Percentiles rank a stretch among this genome's conserved stretches.
Conservation (phyloP, 2,888 invertebrate genomes). For the Cephus rjabovi region DNA sequence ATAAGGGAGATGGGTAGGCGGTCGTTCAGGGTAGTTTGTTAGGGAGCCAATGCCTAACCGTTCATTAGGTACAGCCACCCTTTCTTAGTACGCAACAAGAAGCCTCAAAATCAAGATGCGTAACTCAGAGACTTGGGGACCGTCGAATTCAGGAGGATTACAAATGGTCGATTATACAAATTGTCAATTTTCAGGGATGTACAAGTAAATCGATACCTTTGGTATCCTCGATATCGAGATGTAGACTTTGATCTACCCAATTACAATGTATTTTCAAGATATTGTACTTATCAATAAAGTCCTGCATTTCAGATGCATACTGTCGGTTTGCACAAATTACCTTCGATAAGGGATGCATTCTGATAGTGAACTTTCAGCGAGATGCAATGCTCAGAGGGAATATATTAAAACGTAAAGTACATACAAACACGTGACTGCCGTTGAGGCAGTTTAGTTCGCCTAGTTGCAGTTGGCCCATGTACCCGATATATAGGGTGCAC, state of each 20-base stretch:
- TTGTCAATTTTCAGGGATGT: background rate
- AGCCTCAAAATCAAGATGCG: constrained; percentile 4
- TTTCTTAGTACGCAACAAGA: background rate
- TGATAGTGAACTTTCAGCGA: constrained; percentile 6
- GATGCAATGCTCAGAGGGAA: constrained; percentile 50
- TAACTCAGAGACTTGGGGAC: background rate
- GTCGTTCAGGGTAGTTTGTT: constrained; percentile 39
- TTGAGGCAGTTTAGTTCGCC: constrained; percentile 46
- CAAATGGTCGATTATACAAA: background rate
- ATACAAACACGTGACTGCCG: constrained; percentile 44
- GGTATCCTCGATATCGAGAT: background rate
- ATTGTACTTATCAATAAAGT: background rate
- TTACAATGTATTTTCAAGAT: background rate
- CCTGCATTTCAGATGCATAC: background rate
- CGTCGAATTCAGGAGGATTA: background rate
- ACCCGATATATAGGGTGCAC: constrained; percentile 33
- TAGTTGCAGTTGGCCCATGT: constrained; percentile 47
- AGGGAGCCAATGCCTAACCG: constrained; percentile 47
- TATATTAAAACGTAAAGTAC: constrained; percentile 52
- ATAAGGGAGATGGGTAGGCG: constrained; percentile 19
- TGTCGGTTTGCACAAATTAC: background rate
- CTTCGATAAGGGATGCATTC: background rate
- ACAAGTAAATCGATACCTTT: background rate
- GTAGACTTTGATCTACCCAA: background rate
- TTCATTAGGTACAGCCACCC: constrained; percentile 41